phyloP scores from a whole-genome alignment of 2,888 invertebrate species.

The Noctua fimbriata region DNA sequence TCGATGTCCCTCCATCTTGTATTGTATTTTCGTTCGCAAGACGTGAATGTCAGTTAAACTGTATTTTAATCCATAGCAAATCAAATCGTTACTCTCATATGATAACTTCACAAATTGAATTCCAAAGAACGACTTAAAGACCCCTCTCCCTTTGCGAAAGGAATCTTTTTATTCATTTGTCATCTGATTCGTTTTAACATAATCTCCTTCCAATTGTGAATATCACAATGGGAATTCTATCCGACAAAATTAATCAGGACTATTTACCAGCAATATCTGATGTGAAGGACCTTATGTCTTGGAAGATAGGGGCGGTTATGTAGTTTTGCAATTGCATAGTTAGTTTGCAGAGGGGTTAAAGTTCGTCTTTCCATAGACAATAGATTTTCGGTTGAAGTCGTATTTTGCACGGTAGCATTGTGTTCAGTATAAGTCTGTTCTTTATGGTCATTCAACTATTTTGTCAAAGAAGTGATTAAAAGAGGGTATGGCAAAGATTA shows the following conservation, averaged over 20 bases:
- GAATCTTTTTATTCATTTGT: constrained; percentile 66
- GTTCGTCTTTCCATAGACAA: constrained; percentile 57
- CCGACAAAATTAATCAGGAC: constrained; percentile 30
- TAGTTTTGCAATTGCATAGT: background rate
- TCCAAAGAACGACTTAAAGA: constrained; percentile 11
- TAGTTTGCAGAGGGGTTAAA: constrained; percentile 43
- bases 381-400: constrained; percentile 59
- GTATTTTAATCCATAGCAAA: constrained; percentile 15
- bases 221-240: constrained; percentile 61
- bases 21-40: background rate
- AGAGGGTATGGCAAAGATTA: constrained; percentile 23
- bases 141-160: constrained; percentile 44
- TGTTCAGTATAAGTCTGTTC: constrained; percentile 50
- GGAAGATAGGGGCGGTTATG: background rate
- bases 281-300: constrained; percentile 8
- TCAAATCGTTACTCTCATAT: constrained; percentile 16
- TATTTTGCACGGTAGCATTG: constrained; percentile 66
- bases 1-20: no score
- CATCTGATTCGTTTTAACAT: constrained; percentile 62
- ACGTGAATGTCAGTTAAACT: background rate
- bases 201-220: constrained; percentile 61
- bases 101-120: constrained; percentile 19
- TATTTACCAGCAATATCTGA: background rate
- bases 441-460: constrained; percentile 59
- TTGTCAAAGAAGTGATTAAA: constrained; percentile 49